These are phyloP conservation scores for Thelaira solivaga DNA, from an alignment of 2,888 invertebrate genomes.

Conservation along the genomic window DNA sequence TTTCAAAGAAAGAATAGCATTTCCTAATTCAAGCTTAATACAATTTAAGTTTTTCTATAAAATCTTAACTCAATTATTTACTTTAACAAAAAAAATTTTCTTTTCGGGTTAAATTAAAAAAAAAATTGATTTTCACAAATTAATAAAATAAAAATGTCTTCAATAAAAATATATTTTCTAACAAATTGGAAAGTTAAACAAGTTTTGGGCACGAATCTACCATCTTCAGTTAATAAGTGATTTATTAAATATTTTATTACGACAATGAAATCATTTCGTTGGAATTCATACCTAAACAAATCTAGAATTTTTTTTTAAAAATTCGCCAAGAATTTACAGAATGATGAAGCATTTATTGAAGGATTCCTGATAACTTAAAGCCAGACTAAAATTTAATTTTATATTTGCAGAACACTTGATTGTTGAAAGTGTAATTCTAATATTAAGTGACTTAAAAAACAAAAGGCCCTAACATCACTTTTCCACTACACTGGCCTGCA, in stretches of 20 bases:
- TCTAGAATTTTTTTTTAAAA: neutral
- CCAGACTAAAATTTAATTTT: slow-evolving; percentile 17
- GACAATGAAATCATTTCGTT: no score
- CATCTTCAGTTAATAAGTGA: no score
- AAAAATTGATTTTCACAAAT: no score
- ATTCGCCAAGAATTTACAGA: neutral
- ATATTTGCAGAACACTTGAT: slow-evolving; percentile 53
- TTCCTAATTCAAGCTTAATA: slow-evolving; percentile 13
- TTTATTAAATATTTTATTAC: no score
- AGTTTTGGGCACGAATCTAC: no score
- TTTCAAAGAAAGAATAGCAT: neutral
- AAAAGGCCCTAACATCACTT: neutral
- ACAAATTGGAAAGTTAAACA: no score
- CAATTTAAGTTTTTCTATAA: neutral
- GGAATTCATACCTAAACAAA: no score
- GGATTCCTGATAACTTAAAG: slow-evolving; percentile 7
- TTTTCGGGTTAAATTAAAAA: no score
- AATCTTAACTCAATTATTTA: no score
- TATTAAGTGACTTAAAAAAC: slow-evolving; percentile 50
- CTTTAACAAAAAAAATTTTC: no score
- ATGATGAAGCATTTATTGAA: neutral
- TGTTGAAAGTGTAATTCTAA: slow-evolving; percentile 45
- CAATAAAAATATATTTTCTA: no score
- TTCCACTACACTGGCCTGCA: neutral
- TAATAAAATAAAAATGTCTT: no score